A percentile compares a stretch with the other conserved stretches of the same genome.
Conservation (phyloP, 2,797 vertebrate species). For the Micrastur ruficollis region DNA sequence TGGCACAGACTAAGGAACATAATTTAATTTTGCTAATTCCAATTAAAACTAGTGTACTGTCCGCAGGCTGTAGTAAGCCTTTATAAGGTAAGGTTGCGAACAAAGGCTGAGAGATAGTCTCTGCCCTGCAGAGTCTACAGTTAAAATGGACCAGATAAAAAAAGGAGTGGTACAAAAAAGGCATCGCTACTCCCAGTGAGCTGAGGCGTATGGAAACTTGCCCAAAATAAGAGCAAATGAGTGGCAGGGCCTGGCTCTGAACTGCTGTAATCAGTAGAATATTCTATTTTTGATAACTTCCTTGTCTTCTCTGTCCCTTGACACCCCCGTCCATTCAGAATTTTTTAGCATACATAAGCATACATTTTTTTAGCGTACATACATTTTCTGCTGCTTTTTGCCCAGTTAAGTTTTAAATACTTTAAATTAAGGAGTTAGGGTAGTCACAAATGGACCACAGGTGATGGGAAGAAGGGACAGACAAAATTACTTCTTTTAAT, state of each 20-base stretch:
- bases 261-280: slow-evolving; percentile 53
- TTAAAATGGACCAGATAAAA: background rate
- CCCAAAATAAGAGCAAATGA: slow-evolving; percentile 27
- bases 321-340: background rate
- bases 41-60: background rate
- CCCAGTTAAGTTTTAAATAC: background rate
- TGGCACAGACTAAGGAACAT: background rate
- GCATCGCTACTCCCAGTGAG: background rate
- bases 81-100: background rate
- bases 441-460: background rate
- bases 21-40: background rate
- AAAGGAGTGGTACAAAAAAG: background rate
- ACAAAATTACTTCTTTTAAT: background rate
- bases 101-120: background rate
- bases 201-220: background rate
- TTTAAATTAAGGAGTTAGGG: background rate
- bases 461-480: background rate
- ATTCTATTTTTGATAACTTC: slow-evolving; percentile 59
- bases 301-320: slow-evolving; percentile 53
- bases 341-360: slow-evolving; percentile 65
- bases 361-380: background rate
- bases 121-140: background rate
- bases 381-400: slow-evolving; percentile 13
- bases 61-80: background rate
- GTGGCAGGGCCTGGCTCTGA: slow-evolving; percentile 35